These are phyloP conservation scores for Corella eumyota DNA, from an alignment of 23 tunicate genomes.

Conservation along the genomic window DNA sequence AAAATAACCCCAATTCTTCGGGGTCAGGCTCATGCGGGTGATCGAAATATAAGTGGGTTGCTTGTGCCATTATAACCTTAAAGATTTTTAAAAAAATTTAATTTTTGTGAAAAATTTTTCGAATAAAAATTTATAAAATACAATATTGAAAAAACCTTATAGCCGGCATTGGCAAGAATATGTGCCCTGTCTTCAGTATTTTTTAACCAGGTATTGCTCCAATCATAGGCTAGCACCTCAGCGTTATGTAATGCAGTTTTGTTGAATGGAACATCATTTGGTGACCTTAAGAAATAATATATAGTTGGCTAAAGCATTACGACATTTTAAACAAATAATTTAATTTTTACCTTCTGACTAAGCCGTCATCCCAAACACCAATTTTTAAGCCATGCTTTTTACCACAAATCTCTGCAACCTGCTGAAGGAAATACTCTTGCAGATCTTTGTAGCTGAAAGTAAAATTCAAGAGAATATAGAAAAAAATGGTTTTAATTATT, in stretches of 20 bases:
- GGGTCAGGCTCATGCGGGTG: conserved; percentile 96
- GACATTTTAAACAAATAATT: background rate
- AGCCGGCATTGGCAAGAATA: conserved; percentile 73
- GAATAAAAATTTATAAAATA: background rate
- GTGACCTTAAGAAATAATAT: too few species aligned
- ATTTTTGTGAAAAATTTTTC: too few species aligned
- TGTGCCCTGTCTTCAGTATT: conserved; percentile 25
- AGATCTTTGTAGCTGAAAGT: conserved; percentile 21
- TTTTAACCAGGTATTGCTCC: conserved; percentile 39
- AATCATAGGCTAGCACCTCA: conserved; percentile 45
- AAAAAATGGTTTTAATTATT: background rate
- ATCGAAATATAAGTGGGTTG: conserved; percentile 83
- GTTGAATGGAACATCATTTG: conserved; percentile 12
- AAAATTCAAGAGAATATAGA: background rate
- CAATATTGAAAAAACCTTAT: conserved; percentile 27
- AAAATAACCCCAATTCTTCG: conserved; percentile 60
- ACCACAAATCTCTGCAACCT: conserved; percentile 33
- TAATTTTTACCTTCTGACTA: background rate
- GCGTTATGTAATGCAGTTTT: conserved; percentile 10
- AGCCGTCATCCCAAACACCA: conserved; percentile 88
- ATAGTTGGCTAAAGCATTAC: too few species aligned
- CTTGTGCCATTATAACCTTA: conserved; percentile 67
- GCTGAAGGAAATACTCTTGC: conserved; percentile 59
- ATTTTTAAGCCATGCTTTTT: conserved; percentile 18
- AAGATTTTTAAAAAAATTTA: too few species aligned